A percentile compares a stretch with the other conserved stretches of the same genome.
Conservation (phyloP, 2,113 vertebrate genomes). For the Cyprinodon brontotheroides region DNA sequence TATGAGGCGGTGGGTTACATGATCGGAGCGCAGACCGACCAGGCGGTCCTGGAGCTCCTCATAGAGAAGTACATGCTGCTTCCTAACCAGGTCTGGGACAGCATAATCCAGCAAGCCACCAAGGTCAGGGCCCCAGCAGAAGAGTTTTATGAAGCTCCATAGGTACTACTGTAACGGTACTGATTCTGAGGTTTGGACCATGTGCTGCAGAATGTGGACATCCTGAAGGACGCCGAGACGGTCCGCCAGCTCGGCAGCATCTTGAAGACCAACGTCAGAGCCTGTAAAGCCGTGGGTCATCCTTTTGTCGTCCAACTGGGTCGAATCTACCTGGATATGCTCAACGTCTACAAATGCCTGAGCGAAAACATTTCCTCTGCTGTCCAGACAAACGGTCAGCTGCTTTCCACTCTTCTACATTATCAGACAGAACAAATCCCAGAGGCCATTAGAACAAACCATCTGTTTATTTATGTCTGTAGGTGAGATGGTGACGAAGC, state of each 20-base stretch:
- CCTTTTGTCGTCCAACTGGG: conserved; percentile 98
- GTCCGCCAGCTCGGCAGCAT: conserved; percentile 98
- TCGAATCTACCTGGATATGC: conserved; percentile 99
- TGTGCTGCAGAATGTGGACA: conserved; percentile 91
- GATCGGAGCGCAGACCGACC: conserved; percentile 98
- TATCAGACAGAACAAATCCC: no score
- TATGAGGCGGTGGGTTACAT: conserved; percentile 99
- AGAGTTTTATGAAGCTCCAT: neutral
- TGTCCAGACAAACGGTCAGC: conserved; percentile 95
- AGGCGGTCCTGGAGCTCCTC: conserved; percentile 94
- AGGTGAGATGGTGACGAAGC: conserved; percentile 99
- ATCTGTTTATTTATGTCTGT: conserved; percentile 1
- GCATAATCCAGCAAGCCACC: conserved; percentile 98
- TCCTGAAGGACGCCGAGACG: conserved; percentile 97
- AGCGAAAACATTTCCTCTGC: conserved; percentile 99
- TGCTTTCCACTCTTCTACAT: neutral
- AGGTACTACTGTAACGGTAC: neutral
- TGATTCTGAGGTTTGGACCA: neutral
- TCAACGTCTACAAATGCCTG: conserved; percentile 99
- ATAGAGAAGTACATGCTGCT: conserved; percentile 99
- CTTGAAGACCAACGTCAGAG: conserved; percentile 97
- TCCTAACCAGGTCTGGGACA: conserved; percentile 99
- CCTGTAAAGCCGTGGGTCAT: conserved; percentile 97
- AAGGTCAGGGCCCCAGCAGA: conserved; percentile 79
- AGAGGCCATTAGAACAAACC: no score